Evolutionary conservation across 2,888 invertebrate species (phyloP).

Genomic region (Isotomurus palustris): DNA sequence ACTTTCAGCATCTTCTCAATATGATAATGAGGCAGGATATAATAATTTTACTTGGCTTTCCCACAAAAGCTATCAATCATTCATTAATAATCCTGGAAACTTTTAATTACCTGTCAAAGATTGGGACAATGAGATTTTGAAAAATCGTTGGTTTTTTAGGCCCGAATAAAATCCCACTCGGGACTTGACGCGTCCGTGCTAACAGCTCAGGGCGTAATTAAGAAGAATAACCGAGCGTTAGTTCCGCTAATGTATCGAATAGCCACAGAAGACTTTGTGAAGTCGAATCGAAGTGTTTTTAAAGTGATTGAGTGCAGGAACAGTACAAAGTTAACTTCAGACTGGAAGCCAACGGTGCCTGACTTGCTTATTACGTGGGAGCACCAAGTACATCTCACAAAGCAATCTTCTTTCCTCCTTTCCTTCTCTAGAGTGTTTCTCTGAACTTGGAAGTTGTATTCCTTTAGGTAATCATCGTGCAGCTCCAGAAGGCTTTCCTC

Average conservation of each 20-base stretch:
- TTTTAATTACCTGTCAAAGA: conserved; percentile 5
- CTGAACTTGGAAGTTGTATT: too few species aligned
- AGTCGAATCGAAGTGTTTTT: conserved; percentile 22
- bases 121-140: neutral
- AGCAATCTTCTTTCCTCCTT: neutral
- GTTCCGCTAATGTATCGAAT: conserved; percentile 40
- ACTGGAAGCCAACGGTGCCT: conserved; percentile 39
- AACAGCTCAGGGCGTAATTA: conserved; percentile 25
- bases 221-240: conserved; percentile 18
- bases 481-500: conserved; percentile 32
- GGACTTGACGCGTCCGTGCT: conserved; percentile 20
- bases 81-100: neutral
- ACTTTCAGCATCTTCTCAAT: too few species aligned
- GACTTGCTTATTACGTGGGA: conserved; percentile 30
- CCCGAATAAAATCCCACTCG: conserved; percentile 32
- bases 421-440: too few species aligned
- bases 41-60: too few species aligned
- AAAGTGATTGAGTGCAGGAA: conserved; percentile 41
- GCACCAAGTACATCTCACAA: conserved; percentile 36
- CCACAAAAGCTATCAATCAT: neutral
- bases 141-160: conserved; percentile 9
- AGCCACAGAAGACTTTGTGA: conserved; percentile 32
- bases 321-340: conserved; percentile 31
- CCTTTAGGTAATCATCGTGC: conserved; percentile 37
- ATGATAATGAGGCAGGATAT: too few species aligned